These are phyloP conservation scores for Brachystomella parvula DNA, from an alignment of 1,140 invertebrate genomes.

Conservation along the genomic window DNA sequence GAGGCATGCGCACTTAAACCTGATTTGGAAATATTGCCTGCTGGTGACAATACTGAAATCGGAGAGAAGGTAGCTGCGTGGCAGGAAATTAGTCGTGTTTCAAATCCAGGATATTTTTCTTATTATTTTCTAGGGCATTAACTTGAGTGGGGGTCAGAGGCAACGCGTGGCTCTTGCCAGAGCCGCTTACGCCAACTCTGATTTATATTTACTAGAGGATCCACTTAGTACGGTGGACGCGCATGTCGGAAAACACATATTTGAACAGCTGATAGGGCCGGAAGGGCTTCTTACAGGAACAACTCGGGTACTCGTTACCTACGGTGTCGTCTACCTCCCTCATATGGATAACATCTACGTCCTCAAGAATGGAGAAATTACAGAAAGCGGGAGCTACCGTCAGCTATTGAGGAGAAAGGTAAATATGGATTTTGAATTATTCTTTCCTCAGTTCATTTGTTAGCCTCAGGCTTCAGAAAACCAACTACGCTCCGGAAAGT, in stretches of 20 bases:
- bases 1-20: constrained; percentile 72
- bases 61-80: no score
- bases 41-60: constrained; percentile 86
- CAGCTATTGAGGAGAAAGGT: constrained; percentile 38
- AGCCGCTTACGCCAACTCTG: constrained; percentile 51
- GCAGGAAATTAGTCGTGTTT: no score
- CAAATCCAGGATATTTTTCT: no score
- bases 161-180: constrained; percentile 54
- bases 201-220: constrained; percentile 55
- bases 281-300: constrained; percentile 43
- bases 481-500: no score
- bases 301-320: constrained; percentile 48
- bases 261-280: constrained; percentile 49
- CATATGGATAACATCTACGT: constrained; percentile 48
- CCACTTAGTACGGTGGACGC: constrained; percentile 53
- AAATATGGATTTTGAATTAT: no score
- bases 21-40: no score
- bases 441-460: no score
- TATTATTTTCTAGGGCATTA: constrained; percentile 48
- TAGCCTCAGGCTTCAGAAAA: no score
- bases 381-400: constrained; percentile 45
- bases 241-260: constrained; percentile 51
- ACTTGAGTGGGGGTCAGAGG: constrained; percentile 58
- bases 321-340: constrained; percentile 46
- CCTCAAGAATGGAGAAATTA: constrained; percentile 45